Conservation (phyloP, 1,140 invertebrate genomes). For the Drosophila arizonae region DNA sequence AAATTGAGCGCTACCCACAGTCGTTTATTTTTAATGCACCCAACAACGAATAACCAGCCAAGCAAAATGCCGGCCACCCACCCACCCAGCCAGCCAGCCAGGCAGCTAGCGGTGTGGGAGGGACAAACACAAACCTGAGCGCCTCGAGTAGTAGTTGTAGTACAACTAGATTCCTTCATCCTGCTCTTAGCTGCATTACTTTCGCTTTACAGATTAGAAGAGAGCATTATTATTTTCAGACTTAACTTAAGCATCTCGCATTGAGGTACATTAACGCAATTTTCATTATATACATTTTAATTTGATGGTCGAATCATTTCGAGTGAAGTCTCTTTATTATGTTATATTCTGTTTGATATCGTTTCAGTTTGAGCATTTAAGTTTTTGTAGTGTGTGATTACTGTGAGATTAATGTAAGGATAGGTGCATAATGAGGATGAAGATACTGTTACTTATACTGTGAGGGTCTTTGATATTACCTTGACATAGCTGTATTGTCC, state of each 20-base stretch:
- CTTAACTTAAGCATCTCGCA: neutral
- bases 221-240: slow-evolving; percentile 30
- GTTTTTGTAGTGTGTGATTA: too few species aligned
- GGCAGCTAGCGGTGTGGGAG: neutral
- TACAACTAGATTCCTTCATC: slow-evolving; percentile 7
- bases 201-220: slow-evolving; percentile 29
- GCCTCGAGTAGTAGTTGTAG: neutral
- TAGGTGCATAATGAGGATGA: too few species aligned
- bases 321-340: too few species aligned
- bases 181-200: slow-evolving; percentile 35
- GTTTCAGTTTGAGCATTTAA: too few species aligned
- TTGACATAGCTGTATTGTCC: too few species aligned
- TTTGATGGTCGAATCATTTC: too few species aligned
- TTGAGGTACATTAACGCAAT: neutral
- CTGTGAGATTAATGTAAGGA: too few species aligned
- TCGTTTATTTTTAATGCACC: slow-evolving; percentile 80
- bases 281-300: slow-evolving; percentile 1
- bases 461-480: too few species aligned
- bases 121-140: neutral
- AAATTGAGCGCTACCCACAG: slow-evolving; percentile 78
- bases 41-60: slow-evolving; percentile 44
- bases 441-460: too few species aligned
- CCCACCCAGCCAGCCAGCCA: slow-evolving; percentile 12
- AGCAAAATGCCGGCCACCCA: slow-evolving; percentile 62
- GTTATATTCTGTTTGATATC: too few species aligned